phyloP scores from a whole-genome alignment of 2,888 invertebrate genomes.

The Temnothorax unifasciatus region DNA sequence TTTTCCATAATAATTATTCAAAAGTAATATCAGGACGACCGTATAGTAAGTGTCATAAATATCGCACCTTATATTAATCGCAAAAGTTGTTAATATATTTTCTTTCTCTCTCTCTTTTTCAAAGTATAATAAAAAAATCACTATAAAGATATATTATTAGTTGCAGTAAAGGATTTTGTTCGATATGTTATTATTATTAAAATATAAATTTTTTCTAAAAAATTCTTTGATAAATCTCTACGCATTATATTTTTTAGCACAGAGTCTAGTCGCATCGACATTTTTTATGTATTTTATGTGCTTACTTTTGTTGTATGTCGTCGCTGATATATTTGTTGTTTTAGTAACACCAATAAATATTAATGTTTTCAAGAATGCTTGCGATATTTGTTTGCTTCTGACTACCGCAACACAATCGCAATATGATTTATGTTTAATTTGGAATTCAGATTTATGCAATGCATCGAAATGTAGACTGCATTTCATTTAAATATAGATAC shows the following conservation, averaged over 20 bases:
- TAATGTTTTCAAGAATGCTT: slow-evolving; percentile 14
- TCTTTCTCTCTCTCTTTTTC: not conserved
- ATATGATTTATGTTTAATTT: slow-evolving; percentile 3
- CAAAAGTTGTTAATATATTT: slow-evolving; percentile 7
- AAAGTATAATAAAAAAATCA: not conserved
- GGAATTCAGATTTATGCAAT: slow-evolving; percentile 6
- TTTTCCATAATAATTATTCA: slow-evolving; percentile 22
- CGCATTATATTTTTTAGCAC: not conserved
- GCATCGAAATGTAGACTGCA: not conserved
- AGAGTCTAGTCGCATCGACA: not conserved
- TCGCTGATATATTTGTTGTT: not conserved
- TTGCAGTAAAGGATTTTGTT: no score
- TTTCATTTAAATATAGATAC: slow-evolving; percentile 16
- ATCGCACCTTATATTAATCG: not conserved
- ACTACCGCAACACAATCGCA: not conserved
- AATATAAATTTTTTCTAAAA: not conserved
- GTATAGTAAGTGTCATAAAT: not conserved
- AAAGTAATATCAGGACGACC: not conserved
- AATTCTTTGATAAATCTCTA: not conserved
- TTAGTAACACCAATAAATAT: not conserved
- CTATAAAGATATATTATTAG: not conserved
- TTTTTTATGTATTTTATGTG: not conserved
- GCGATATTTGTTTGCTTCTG: not conserved
- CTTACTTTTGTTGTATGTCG: not conserved
- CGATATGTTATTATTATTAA: no score